Base-by-base conservation (phyloP, 2,797 vertebrate genomes). In the Smutsia gigantea region DNA sequence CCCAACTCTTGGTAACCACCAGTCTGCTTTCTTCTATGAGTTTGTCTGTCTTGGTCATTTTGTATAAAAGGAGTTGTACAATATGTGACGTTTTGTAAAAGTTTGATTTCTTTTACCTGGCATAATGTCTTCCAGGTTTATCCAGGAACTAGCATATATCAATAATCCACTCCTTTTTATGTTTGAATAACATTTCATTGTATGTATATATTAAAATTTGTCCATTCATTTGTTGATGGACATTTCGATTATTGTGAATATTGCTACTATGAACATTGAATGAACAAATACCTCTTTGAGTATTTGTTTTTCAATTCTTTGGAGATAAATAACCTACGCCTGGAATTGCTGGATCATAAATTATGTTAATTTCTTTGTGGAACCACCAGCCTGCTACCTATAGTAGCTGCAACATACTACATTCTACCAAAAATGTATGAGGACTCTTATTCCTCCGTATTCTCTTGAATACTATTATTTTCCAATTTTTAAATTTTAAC, bases 31-130 rank as follows among this genome's bases (percentile, higher is more conserved):
- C 55, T 95, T 7, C 10, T 94, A 0, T 69, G 29, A 13, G 90
- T 90, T 87, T 90, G 61, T 18, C 53, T 69, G 1, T 94, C 82
- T 13, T 84, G n/a, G 5, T 87, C 53, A 46, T 90, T 75, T 82
- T 90, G 27, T 72, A 18, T 81, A 68, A 82, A 93, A 88, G 46
- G 23, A 69, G 25, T 84, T 68, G 4, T 85, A 42, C 13, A 63
- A 1, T 61, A 23, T 66, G 27, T 57, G 57, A 74, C 29, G 34
- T 46, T 88, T 39, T 68, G 7, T 72, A 39, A 39, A 39, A 39
- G 8, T 96, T 10, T 81, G 49, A 74, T 64, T 59, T 90, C 39
- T 93, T 93, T 96, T 15, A 87, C 19, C 46, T 86, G 86, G 11
- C 42, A 31, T 69, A 39, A 39, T 74, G 10, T 88, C 46, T 85